A percentile compares a stretch with the other conserved stretches of the same genome.
phyloP scores from a whole-genome alignment of 2,797 vertebrate species.

The Rhinogobio ventralis region DNA sequence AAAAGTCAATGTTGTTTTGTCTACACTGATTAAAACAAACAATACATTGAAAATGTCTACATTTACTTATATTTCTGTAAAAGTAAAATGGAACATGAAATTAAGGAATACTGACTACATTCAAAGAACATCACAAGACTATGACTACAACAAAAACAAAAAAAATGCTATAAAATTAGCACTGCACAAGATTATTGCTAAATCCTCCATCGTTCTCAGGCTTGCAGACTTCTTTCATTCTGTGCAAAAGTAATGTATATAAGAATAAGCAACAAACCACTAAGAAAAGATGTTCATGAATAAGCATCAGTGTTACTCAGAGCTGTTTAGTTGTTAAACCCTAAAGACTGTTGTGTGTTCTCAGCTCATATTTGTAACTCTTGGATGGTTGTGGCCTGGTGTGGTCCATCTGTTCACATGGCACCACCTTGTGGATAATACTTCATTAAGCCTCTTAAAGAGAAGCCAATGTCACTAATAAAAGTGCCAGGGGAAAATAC shows the following conservation, averaged over 20 bases:
- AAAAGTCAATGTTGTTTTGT: no score
- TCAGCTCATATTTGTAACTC: not conserved
- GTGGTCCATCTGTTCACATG: conserved; percentile 55
- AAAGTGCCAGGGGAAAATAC: not conserved
- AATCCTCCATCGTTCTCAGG: not conserved
- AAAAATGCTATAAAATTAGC: not conserved
- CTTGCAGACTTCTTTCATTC: not conserved
- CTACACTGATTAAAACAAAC: no score
- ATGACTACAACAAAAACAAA: not conserved
- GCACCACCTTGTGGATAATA: conserved; percentile 70
- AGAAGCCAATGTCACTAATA: conserved; percentile 21
- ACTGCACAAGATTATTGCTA: not conserved
- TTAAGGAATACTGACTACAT: not conserved
- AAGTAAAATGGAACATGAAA: not conserved
- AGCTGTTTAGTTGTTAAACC: not conserved
- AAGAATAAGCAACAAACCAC: not conserved
- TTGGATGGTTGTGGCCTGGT: not conserved
- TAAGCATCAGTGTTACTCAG: not conserved
- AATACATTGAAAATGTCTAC: no score
- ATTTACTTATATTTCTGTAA: not conserved
- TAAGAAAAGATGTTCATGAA: not conserved
- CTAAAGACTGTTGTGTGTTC: not conserved
- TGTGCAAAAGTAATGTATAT: not conserved
- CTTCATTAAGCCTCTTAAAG: not conserved
- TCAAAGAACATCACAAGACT: not conserved